phyloP scores from a whole-genome alignment of 2,888 invertebrate species.

The Epinotia bilunana region DNA sequence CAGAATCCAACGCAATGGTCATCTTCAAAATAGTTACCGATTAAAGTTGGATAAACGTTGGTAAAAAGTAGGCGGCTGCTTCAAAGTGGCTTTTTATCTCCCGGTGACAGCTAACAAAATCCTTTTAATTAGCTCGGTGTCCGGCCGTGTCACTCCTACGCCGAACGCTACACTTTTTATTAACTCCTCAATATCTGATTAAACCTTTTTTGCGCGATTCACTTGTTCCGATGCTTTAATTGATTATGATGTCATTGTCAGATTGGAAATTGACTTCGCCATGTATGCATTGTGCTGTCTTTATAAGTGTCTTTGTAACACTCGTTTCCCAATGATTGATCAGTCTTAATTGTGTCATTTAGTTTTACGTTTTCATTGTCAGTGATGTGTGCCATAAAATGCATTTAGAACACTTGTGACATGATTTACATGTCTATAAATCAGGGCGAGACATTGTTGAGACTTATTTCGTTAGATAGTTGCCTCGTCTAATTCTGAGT shows the following conservation, averaged over 20 bases:
- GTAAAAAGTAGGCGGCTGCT: constrained; percentile 59
- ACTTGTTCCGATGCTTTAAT: constrained; percentile 38
- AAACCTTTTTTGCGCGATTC: constrained; percentile 31
- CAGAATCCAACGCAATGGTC: constrained; percentile 18
- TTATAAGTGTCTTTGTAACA: constrained; percentile 11
- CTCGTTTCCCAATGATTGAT: constrained; percentile 3
- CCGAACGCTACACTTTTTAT: constrained; percentile 49
- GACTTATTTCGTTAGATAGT: constrained; percentile 32
- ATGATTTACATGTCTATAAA: constrained; percentile 37
- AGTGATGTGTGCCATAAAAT: constrained; percentile 17
- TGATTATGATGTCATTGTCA: constrained; percentile 38
- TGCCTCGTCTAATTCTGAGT: constrained; percentile 37
- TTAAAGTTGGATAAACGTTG: constrained; percentile 39
- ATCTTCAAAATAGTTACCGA: constrained; percentile 38
- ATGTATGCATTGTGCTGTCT: constrained; percentile 12
- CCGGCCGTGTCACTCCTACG: constrained; percentile 64
- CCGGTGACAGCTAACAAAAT: constrained; percentile 82
- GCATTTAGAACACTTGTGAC: constrained; percentile 20
- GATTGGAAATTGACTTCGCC: constrained; percentile 17
- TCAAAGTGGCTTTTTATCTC: constrained; percentile 76
- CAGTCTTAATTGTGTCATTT: constrained; percentile 3
- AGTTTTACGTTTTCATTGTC: constrained; percentile 22
- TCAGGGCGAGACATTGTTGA: constrained; percentile 29
- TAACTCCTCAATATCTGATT: constrained; percentile 47
- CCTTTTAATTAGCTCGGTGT: constrained; percentile 80